A percentile compares a stretch with the other conserved stretches of the same genome.
Conservation (phyloP, 2,797 vertebrate species). For the Diplodus puntazzo region DNA sequence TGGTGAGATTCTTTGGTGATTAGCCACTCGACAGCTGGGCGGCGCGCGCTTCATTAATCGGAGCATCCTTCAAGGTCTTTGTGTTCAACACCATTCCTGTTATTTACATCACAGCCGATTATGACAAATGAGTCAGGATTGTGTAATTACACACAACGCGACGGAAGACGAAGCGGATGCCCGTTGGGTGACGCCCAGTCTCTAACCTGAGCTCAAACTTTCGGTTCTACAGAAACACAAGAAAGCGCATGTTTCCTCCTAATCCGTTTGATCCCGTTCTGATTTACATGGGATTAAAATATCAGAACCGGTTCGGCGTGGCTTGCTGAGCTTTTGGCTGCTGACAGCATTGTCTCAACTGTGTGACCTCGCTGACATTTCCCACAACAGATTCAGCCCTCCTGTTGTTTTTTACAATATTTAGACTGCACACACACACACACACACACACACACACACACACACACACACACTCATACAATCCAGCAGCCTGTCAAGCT, state of each 20-base stretch:
- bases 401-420: not conserved
- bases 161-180: conserved; percentile 4
- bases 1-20: not conserved
- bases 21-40: not conserved
- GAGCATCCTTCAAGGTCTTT: conserved; percentile 18
- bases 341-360: not conserved
- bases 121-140: conserved; percentile 23
- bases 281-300: conserved; percentile 57
- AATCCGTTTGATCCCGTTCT: conserved; percentile 44
- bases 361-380: conserved; percentile 31
- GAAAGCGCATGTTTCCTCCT: not conserved
- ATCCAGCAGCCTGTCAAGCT: conserved; percentile 20
- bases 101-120: conserved; percentile 12
- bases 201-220: not conserved
- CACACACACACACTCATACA: not conserved
- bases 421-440: not conserved
- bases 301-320: conserved; percentile 25
- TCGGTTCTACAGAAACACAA: not conserved
- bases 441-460: not conserved
- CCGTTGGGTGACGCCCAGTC: not conserved
- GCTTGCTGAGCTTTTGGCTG: conserved; percentile 25
- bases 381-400: conserved; percentile 35
- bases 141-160: not conserved
- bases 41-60: conserved; percentile 5
- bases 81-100: not conserved